These are phyloP conservation scores for Drosophila ananassae DNA, from an alignment of 1,140 invertebrate genomes.

Conservation along the genomic window DNA sequence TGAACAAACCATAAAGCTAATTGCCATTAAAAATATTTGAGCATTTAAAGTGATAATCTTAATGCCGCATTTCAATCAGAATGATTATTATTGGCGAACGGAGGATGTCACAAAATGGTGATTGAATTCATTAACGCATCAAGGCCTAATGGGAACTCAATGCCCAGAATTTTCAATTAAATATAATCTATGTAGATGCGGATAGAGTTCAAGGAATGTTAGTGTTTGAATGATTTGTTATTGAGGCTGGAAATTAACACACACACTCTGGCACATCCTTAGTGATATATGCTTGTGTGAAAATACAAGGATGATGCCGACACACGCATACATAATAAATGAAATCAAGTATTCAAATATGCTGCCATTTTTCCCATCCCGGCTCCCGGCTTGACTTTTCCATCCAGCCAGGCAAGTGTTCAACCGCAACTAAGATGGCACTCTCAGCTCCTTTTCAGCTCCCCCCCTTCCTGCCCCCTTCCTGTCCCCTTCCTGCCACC, in stretches of 20 bases:
- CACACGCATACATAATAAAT: conserved; percentile 43
- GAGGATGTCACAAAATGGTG: conserved; percentile 1
- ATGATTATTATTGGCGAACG: neutral
- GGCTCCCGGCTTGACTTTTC: neutral
- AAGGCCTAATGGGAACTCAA: neutral
- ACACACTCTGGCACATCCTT: neutral
- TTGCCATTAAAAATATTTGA: conserved; percentile 2
- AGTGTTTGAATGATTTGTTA: conserved; percentile 18
- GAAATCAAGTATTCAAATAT: conserved; percentile 74
- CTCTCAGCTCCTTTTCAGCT: conserved; percentile 24
- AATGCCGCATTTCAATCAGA: neutral
- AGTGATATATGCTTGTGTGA: neutral
- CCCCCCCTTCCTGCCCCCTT: neutral
- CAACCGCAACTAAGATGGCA: conserved; percentile 74
- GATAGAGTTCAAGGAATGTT: conserved; percentile 1
- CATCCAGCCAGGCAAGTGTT: conserved; percentile 59
- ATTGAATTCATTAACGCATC: conserved; percentile 14
- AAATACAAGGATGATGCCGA: conserved; percentile 1
- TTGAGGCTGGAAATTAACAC: conserved; percentile 10
- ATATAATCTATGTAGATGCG: conserved; percentile 6
- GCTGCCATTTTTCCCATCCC: conserved; percentile 33
- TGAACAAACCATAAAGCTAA: neutral
- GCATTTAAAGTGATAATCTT: neutral
- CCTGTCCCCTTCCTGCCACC: neutral
- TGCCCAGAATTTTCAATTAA: conserved; percentile 25